Percentiles rank a stretch among this genome's conserved stretches.
Evolutionary conservation across 2,888 invertebrate genomes (phyloP).

Genomic region (Amphipoea oculea): DNA sequence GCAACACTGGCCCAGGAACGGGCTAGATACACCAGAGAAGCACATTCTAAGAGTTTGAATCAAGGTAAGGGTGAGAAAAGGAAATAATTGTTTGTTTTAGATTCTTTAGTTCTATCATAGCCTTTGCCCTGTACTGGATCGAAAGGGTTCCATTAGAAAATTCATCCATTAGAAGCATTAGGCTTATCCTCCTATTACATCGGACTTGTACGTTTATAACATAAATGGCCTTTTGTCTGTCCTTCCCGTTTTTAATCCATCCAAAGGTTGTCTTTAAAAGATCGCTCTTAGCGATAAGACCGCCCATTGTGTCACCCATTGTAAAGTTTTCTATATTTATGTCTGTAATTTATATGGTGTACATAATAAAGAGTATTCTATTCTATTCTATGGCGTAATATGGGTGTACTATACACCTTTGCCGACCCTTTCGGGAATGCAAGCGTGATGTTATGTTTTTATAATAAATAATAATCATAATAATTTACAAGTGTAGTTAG

Average conservation of each 20-base stretch:
- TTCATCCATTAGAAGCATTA: background rate
- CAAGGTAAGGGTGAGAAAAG: slow-evolving; percentile 73
- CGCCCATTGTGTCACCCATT: too few species aligned
- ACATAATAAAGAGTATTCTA: too few species aligned
- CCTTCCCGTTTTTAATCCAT: too few species aligned
- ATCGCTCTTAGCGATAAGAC: too few species aligned
- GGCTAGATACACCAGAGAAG: slow-evolving; percentile 78
- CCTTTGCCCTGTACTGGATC: background rate
- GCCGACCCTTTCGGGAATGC: background rate
- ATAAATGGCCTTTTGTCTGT: background rate
- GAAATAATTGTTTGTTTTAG: background rate
- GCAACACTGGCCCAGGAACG: slow-evolving; percentile 66
- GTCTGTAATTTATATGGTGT: too few species aligned
- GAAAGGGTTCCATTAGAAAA: background rate
- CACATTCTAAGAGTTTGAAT: slow-evolving; percentile 80
- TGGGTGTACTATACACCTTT: background rate
- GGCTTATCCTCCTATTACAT: background rate
- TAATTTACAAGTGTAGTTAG: background rate
- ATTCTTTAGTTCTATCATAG: background rate
- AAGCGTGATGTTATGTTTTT: background rate
- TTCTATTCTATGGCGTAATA: too few species aligned
- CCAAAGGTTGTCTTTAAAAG: too few species aligned
- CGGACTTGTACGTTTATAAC: background rate
- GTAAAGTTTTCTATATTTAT: too few species aligned
- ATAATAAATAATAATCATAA: background rate